Base-by-base conservation (phyloP, 2,797 vertebrate species). In the Phrynocephalus vlangalii region DNA sequence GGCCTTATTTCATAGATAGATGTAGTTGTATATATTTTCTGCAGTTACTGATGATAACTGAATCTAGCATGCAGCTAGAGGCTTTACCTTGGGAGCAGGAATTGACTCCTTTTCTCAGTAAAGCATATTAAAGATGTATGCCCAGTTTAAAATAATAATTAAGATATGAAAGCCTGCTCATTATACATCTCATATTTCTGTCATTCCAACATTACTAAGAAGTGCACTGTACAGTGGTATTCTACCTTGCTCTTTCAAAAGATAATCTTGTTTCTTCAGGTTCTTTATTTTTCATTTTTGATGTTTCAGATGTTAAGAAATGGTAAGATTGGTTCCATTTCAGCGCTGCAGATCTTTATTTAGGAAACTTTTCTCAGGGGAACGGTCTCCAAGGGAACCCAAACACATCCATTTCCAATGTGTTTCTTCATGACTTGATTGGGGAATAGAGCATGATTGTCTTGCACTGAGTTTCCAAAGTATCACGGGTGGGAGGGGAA, bases 131-230 rank as follows among this genome's bases (percentile, higher is more conserved):
- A 30, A n/a, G 82, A 9, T 16, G 33, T 71, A 16, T 56, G 30
- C 50, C 78, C 86, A 71, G 66, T 91, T 82, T 82, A 84, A 85
- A 90, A 79, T 76, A 38, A 30, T 50, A 48, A 30, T 50, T 1
- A 30, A 76, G 89, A 81, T 75, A 8, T 28, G 56, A 79, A 44
- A 8, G 86, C 20, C 50, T 60, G 72, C 38, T 94, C 83, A 33
- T 71, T 88, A 44, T 79, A 26, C 38, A 52, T 0, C 63, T 5
- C 83, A 30, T 90, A 87, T 78, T 63, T 20, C 33, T 79, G 60
- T 86, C 66, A 13, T 90, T 28, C 38, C 56, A 63, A 82, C 78
- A 28, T 81, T 70, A 94, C 91, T 91, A 30, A 44, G 11, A 9
- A 80, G 67, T 92, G 52, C 38, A 86, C 33, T 18, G 52, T 52